Evolutionary conservation across 1,140 invertebrate species (phyloP), one percentile per base, ranked within the genome.

Genomic region (Microplitis mediator): DNA sequence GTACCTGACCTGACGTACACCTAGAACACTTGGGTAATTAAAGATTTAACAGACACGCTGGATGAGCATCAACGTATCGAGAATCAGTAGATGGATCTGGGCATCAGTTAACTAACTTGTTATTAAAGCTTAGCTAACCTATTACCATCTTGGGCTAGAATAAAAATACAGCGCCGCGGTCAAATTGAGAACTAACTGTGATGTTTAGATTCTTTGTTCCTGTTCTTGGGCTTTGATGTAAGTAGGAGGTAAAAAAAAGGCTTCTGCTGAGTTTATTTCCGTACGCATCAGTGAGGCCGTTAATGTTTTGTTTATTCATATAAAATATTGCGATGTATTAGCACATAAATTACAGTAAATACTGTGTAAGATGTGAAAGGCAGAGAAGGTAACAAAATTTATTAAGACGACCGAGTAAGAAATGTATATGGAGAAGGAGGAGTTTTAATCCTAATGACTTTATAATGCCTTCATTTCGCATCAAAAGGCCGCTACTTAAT

Each of bases 271-370:
- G 23, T 23, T 23, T 23, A 23, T 23, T 23, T 23, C 23, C 23
- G 23, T 31, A 23, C 35, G n/a, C 68, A 63, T 9, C 4, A 60
- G 56, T 52, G 76, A 58, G 77, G 76, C 77, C 79, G 79, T 81
- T 82, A 84, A 84, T 82, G 81, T 81, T 84, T 84, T 82, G 80
- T 84, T 78, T 84, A 85, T 83, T 82, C 79, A 82, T 83, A 84
- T 84, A 85, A 83, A 84, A 78, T 78, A 75, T 74, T 68, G 67
- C 74, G 79, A 80, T 80, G 81, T 63, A 74, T 81, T 80, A 69
- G 76, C 82, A 82, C 81, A 79, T 81, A 79, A 82, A 58, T 58
- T 54, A 54, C 52, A 23, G 32, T 64, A 74, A 36, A 65, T 51
- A 63, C 73, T 60, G 62, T 34, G 58, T 13, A 58, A 58, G 56